phyloP scores from a whole-genome alignment of 2,888 invertebrate genomes.

The Dasypogon diadema region DNA sequence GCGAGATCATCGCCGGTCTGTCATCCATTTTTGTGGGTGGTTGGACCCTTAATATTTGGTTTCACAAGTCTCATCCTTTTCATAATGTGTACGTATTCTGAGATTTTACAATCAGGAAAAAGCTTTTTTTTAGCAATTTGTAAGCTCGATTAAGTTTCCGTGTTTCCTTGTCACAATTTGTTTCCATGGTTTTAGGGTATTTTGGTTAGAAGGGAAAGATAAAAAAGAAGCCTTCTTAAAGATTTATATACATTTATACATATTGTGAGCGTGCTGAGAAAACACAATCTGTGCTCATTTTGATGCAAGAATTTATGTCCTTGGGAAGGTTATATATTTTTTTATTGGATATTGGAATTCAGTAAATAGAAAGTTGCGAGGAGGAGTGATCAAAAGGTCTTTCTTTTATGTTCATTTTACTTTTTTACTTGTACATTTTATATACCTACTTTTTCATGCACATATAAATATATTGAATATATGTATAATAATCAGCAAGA shows the following conservation, averaged over 20 bases:
- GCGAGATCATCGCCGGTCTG: background rate
- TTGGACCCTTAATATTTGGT: no score
- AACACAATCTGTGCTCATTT: constrained; percentile 9
- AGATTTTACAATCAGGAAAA: constrained; percentile 26
- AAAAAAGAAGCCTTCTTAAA: background rate
- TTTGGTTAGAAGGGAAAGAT: background rate
- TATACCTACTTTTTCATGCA: no score
- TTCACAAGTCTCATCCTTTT: no score
- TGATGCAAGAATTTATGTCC: constrained; percentile 25
- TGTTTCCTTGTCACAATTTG: constrained; percentile 20
- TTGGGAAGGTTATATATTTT: no score
- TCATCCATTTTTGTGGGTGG: constrained; percentile 2
- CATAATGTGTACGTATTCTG: background rate
- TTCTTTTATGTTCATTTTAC: no score
- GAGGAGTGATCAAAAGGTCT: no score
- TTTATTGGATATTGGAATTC: no score
- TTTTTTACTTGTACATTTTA: no score
- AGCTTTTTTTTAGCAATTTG: constrained; percentile 29
- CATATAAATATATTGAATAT: no score
- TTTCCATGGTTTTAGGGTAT: constrained; percentile 2
- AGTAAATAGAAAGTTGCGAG: no score
- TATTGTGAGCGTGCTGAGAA: background rate
- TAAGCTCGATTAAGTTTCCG: constrained; percentile 39
- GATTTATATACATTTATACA: background rate
- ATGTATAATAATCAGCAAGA: no score